A percentile compares a stretch with the other conserved stretches of the same genome.
phyloP scores from a whole-genome alignment of 2,797 vertebrate genomes.

The Notoglanidium macrostoma region DNA sequence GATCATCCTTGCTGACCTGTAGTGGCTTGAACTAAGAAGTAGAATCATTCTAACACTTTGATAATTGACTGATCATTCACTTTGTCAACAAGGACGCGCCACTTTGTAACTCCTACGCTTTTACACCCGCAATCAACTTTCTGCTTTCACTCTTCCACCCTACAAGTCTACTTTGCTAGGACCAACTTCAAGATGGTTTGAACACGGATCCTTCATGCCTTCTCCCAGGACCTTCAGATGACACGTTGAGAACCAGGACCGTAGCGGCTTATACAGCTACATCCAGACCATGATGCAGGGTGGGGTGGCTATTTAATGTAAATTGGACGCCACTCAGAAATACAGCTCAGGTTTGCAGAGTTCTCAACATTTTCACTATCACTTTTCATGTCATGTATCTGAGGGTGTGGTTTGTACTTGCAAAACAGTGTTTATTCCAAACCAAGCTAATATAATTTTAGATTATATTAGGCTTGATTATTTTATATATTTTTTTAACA shows the following conservation, averaged over 20 bases:
- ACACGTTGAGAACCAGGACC: neutral
- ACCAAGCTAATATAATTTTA: too few species aligned
- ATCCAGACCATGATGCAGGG: neutral
- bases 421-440: neutral
- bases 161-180: neutral
- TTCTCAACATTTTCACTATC: too few species aligned
- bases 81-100: neutral
- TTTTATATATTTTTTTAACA: too few species aligned
- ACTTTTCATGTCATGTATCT: too few species aligned
- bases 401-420: neutral
- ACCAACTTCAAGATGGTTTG: neutral
- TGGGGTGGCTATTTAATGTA: neutral
- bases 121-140: neutral
- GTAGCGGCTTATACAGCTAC: neutral
- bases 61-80: neutral
- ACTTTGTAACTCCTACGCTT: neutral
- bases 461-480: too few species aligned
- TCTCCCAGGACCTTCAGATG: neutral
- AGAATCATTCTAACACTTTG: neutral
- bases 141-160: neutral
- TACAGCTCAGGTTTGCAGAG: neutral
- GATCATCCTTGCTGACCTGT: neutral
- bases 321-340: too few species aligned
- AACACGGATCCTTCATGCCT: neutral
- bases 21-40: neutral